These are phyloP conservation scores for Elaphurus davidianus DNA, from an alignment of 2,113 vertebrate species.

Conservation along the genomic window DNA sequence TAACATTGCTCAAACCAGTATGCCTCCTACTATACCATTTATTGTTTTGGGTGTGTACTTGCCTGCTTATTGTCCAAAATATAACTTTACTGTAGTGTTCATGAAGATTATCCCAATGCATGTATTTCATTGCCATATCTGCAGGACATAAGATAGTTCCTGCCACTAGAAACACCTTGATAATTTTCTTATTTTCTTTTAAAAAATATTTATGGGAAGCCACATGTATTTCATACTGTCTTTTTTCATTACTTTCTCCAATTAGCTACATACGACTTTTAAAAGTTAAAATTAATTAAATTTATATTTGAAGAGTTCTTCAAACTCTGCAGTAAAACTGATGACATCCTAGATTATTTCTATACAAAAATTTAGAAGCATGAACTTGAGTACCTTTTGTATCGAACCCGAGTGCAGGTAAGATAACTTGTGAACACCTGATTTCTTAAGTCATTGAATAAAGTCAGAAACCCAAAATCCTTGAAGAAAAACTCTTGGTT, in stretches of 20 bases:
- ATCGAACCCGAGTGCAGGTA: neutral
- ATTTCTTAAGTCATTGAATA: neutral
- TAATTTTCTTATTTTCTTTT: neutral
- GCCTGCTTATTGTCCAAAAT: neutral
- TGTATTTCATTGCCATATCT: neutral
- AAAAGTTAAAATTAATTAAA: neutral
- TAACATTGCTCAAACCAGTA: neutral
- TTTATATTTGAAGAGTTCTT: neutral
- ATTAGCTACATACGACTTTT: neutral
- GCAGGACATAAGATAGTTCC: neutral
- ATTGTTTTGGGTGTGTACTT: neutral
- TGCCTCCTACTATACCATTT: neutral
- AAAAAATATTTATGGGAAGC: neutral
- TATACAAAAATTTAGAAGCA: neutral
- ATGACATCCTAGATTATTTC: neutral
- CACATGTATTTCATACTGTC: neutral
- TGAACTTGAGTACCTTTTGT: neutral
- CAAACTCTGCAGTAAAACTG: neutral
- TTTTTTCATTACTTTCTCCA: neutral
- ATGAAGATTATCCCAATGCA: accelerated
- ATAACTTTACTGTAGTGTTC: neutral
- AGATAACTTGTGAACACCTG: neutral
- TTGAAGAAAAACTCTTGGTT: neutral
- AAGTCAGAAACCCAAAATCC: neutral
- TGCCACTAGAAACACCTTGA: neutral